phyloP scores from a whole-genome alignment of 2,113 vertebrate species.

The Phycodurus eques region DNA sequence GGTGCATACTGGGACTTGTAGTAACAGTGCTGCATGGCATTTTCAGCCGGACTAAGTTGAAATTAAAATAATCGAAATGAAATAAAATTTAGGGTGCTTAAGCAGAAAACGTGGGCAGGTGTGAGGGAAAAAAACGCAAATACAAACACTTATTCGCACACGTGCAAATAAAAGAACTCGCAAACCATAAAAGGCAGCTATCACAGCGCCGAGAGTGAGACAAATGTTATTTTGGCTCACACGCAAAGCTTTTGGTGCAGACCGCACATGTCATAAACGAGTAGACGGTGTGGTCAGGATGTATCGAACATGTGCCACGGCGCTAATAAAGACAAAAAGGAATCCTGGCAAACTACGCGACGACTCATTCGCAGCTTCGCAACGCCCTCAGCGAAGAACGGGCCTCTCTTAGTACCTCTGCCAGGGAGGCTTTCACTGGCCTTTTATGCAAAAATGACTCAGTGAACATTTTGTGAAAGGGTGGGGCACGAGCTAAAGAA shows the following conservation, averaged over 20 bases:
- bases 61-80: no score
- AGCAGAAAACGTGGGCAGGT: conserved; percentile 39
- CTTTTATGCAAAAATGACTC: background rate
- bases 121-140: conserved; percentile 28
- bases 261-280: conserved; percentile 38
- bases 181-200: conserved; percentile 51
- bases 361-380: conserved; percentile 40
- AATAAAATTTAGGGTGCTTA: background rate
- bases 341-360: conserved; percentile 38
- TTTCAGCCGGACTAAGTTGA: no score
- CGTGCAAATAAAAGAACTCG: conserved; percentile 49
- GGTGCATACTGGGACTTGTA: no score
- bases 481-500: background rate
- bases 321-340: conserved; percentile 45
- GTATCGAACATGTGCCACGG: conserved; percentile 46
- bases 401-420: background rate
- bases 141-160: background rate
- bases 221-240: conserved; percentile 50
- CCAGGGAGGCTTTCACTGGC: background rate
- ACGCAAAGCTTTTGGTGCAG: conserved; percentile 37
- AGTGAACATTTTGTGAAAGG: background rate
- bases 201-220: conserved; percentile 42
- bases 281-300: conserved; percentile 41
- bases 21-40: no score
- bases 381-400: background rate